Percentiles rank a stretch among this genome's conserved stretches.
Evolutionary conservation across 2,797 vertebrate genomes (phyloP).

Genomic region (Malacoctenus gilli): DNA sequence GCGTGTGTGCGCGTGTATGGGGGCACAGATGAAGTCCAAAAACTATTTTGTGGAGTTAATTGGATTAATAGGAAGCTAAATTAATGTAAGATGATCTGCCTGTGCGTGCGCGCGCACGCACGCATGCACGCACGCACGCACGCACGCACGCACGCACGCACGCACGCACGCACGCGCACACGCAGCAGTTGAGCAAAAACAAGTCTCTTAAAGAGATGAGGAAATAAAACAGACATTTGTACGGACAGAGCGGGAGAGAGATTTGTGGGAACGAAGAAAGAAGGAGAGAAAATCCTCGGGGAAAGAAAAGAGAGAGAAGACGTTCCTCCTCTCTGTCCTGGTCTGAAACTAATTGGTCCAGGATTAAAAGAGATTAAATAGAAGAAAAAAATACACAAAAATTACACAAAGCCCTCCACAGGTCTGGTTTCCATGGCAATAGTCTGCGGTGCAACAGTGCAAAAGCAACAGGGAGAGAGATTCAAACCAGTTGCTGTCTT

Average conservation of each 20-base stretch:
- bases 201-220: no score
- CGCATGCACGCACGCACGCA: constrained; percentile 11
- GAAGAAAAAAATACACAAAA: constrained; percentile 39
- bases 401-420: constrained; percentile 62
- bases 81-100: constrained; percentile 45
- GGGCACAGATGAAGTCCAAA: constrained; percentile 29
- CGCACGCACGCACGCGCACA: constrained; percentile 6
- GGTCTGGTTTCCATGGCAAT: constrained; percentile 72
- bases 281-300: constrained; percentile 47
- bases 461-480: constrained; percentile 55
- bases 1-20: no score
- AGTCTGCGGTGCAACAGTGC: constrained; percentile 53
- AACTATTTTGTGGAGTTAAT: constrained; percentile 55
- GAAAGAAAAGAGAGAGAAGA: constrained; percentile 30
- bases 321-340: constrained; percentile 67
- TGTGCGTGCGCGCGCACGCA: constrained; percentile 15
- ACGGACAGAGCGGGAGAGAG: constrained; percentile 10
- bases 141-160: constrained; percentile 5
- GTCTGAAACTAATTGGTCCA: constrained; percentile 83
- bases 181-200: constrained; percentile 3
- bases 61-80: constrained; percentile 59
- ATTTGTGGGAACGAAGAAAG: constrained; percentile 16
- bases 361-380: constrained; percentile 81
- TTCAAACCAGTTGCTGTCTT: constrained; percentile 55
- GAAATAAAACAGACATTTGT: constrained; percentile 28